phyloP scores from a whole-genome alignment of 2,113 vertebrate genomes.

The Laticauda colubrina region DNA sequence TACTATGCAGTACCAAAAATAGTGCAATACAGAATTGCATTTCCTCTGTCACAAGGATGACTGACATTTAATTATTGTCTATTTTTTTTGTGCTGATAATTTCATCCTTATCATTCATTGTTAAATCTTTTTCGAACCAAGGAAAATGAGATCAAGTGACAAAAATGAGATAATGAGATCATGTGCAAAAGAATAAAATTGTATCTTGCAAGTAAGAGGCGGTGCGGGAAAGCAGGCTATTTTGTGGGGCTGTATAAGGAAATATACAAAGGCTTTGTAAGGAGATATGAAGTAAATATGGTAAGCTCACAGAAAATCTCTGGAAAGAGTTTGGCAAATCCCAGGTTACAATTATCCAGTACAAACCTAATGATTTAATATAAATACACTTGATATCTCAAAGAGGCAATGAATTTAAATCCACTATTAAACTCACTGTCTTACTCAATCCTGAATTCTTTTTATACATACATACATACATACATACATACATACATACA shows the following conservation, averaged over 20 bases:
- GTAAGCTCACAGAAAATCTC: conserved; percentile 54
- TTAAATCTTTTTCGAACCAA: conserved; percentile 74
- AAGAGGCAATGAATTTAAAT: conserved; percentile 55
- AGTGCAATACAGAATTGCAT: conserved; percentile 72
- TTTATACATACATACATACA: conserved; percentile 1
- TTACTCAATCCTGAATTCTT: conserved; percentile 41
- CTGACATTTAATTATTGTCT: conserved; percentile 82
- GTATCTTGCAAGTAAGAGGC: conserved; percentile 71
- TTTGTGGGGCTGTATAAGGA: conserved; percentile 58
- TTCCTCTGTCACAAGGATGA: conserved; percentile 73
- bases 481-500: too few relatives aligned
- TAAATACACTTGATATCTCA: conserved; percentile 55
- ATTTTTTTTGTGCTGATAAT: conserved; percentile 75
- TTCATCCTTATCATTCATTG: conserved; percentile 75
- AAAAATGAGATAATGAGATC: conserved; percentile 80
- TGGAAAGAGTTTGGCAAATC: conserved; percentile 45
- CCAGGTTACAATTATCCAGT: conserved; percentile 49
- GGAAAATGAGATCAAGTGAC: conserved; percentile 76
- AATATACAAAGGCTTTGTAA: conserved; percentile 33
- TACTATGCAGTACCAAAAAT: conserved; percentile 67
- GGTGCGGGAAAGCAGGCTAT: conserved; percentile 66
- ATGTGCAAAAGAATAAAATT: conserved; percentile 75
- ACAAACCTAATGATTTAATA: conserved; percentile 46
- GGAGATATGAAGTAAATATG: conserved; percentile 61
- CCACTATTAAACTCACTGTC: conserved; percentile 46